phyloP scores from a whole-genome alignment of 1,140 invertebrate species.

The Scaptomyza graminum region DNA sequence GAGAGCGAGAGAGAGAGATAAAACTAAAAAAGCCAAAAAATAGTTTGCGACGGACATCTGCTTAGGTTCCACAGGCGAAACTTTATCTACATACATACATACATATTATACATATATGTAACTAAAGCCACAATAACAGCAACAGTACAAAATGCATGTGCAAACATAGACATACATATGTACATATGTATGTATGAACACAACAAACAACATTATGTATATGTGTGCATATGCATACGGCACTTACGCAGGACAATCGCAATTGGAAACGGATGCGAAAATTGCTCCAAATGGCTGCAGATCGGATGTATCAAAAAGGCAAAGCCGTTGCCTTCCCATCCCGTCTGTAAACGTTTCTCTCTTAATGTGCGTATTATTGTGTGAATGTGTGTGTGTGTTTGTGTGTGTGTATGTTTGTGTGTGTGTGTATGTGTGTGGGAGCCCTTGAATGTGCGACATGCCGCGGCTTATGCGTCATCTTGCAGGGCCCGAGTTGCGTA shows the following conservation, averaged over 20 bases:
- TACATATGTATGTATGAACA: not conserved
- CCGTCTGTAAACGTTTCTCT: not conserved
- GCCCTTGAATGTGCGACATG: slow-evolving; percentile 1
- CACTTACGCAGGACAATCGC: slow-evolving; percentile 64
- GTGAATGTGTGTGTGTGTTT: not conserved
- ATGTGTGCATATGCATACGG: slow-evolving; percentile 9
- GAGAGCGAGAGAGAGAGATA: not conserved
- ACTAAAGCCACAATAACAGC: slow-evolving; percentile 5
- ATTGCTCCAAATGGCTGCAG: slow-evolving; percentile 67
- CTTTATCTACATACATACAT: slow-evolving; percentile 4
- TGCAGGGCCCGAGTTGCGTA: not conserved
- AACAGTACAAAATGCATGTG: not conserved
- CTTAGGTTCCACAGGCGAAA: slow-evolving; percentile 2
- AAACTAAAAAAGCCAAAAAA: slow-evolving; percentile 18
- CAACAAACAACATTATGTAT: not conserved
- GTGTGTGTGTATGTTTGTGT: too few species aligned
- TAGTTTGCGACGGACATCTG: slow-evolving; percentile 3
- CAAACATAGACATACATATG: not conserved
- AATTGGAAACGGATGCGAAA: slow-evolving; percentile 68
- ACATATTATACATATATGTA: not conserved
- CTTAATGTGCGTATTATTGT: not conserved
- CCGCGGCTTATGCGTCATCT: slow-evolving; percentile 12
- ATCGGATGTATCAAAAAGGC: slow-evolving; percentile 64
- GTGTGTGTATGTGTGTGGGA: not conserved
- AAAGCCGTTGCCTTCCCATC: slow-evolving; percentile 32